Conservation (phyloP, 2,113 vertebrate species). For the Bettongia penicillata region DNA sequence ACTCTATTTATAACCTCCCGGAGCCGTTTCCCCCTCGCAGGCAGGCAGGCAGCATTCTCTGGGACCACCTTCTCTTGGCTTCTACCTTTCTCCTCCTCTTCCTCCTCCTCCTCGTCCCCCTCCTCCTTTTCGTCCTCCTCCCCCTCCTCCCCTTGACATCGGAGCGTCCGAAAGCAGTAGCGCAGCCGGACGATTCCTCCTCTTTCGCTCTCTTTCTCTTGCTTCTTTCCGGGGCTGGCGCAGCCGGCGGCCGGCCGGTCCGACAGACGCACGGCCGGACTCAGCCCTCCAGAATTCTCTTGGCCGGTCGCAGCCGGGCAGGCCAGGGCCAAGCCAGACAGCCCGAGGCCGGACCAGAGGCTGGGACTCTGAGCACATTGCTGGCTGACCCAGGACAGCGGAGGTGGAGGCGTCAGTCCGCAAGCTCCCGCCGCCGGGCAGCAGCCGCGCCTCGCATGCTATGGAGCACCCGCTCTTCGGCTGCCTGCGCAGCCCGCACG, state of each 20-base stretch:
- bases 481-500: constrained; percentile 97
- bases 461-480: constrained; percentile 99
- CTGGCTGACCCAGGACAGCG: constrained; percentile 83
- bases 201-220: background rate
- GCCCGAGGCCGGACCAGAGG: background rate
- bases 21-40: constrained; percentile 89
- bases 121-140: too few species aligned
- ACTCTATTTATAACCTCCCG: constrained; percentile 99
- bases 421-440: constrained; percentile 84
- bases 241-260: background rate
- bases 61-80: constrained; percentile 94
- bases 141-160: constrained; percentile 86
- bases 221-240: background rate
- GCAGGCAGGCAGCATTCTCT: constrained; percentile 78
- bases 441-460: constrained; percentile 85
- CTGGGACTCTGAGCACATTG: constrained; percentile 74
- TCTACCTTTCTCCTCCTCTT: background rate
- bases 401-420: constrained; percentile 78
- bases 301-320: background rate
- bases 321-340: background rate
- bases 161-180: constrained; percentile 74
- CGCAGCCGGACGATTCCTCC: background rate
- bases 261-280: background rate
- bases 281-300: background rate
- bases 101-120: background rate